Base-by-base conservation (phyloP, 1,140 invertebrate genomes). In the Gerris buenoi region DNA sequence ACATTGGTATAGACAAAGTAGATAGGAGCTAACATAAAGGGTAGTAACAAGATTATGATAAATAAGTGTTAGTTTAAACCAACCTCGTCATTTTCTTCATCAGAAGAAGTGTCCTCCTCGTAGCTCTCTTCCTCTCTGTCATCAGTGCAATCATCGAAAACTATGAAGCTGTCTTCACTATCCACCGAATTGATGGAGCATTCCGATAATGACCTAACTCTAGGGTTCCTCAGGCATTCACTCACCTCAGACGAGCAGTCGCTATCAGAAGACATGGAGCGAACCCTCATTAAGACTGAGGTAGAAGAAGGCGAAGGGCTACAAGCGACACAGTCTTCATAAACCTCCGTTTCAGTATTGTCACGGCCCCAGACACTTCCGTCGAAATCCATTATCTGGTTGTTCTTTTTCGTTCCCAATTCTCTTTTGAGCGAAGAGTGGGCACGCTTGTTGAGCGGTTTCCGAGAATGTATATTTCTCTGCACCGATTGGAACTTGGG, bases 111-210 rank as follows among this genome's bases (percentile, higher is more conserved):
- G 10, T 71, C 70, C 0, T 67, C 68, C 18, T 25, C 62, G 27
- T 67, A 66, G 18, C 25, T 62, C 23, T 57, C 66, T 29, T 69
- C 63, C 15, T 71, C 70, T 63, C 67, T 57, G 59, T 72, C 68
- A 68, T 68, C 58, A 46, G 67, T 66, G 23, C 62, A 67, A 63
- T 70, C 65, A 59, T 76, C 73, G 70, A 78, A 79, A 28, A 78
- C 72, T 65, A 80, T 76, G 25, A 73, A 78, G 66, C 76, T 79
- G 64, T 79, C 76, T 27, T 79, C 77, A n/a, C 76, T 79, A 62
- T 79, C 76, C 2, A 74, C 69, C 18, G 33, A 46, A 46, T 46
- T 46, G 18, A 46, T 18, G 1, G 78, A 79, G 67, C 72, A 75
- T 63, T 78, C 75, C 3, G 78, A 79, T 5, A 72, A 15, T 2